Base-by-base conservation (phyloP, 2,888 invertebrate species). In the Lymantria monacha region DNA sequence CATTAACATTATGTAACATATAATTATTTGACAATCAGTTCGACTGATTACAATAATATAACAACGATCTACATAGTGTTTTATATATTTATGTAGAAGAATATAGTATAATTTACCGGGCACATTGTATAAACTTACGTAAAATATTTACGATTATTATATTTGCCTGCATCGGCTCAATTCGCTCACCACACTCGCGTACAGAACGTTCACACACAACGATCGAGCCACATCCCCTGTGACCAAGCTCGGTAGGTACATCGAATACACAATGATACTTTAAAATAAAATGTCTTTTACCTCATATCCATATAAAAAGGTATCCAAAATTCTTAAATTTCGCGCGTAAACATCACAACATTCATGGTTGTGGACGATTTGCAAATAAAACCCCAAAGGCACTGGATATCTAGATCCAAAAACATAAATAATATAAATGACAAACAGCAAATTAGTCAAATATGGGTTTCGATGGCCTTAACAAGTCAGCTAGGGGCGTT, bases 61-160 rank as follows among this genome's bases (percentile, higher is more conserved):
- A 69, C 48, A 61, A 57, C 44, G 47, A 60, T 56, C 53, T 63
- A 65, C 59, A 69, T 59, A 60, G 53, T 61, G 61, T 53, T 58
- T 55, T 64, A 62, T 57, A 53, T 44, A 53, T 59, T 50, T 48
- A 53, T 57, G 52, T 53, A 64, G 62, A 57, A 66, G 63, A 57
- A 65, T 61, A 61, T 66, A 62, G 65, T 57, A 59, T 69, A 72
- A 66, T 62, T 60, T 58, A 75, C 75, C 33, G 81, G 78, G 78
- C 81, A 80, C 79, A 73, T 67, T 66, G 65, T 75, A 74, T 73
- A 63, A 49, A 42, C 74, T 70, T 72, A 76, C 76, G 76, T 76
- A 73, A 72, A 74, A 77, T 79, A 76, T 80, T 72, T 75, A 76
- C 63, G 73, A 76, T 74, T 22, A 79, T 69, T 73, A 33, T 22